Evolutionary conservation across 37 sponge, comb jelly and placozoan genomes (phyloP).

Genomic region (Amphimedon queenslandica): DNA sequence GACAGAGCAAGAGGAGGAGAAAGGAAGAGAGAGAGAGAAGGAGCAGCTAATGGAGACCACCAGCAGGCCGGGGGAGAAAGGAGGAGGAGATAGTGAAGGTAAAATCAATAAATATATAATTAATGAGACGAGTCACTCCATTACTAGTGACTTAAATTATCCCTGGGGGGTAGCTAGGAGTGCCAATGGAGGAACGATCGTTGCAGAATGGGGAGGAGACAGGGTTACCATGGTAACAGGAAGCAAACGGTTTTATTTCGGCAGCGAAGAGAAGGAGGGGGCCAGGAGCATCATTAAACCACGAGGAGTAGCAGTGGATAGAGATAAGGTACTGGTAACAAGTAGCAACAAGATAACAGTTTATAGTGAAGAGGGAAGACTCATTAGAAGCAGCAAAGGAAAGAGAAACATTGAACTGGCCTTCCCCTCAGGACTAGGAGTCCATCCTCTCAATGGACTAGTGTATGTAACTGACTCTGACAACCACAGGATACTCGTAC

Average conservation of each 20-base stretch:
- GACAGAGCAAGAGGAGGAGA: not conserved
- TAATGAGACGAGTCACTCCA: not conserved
- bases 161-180: not conserved
- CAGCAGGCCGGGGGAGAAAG: not conserved
- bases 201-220: not conserved
- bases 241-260: no score
- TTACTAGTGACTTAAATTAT: not conserved
- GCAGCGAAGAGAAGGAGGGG: not conserved
- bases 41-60: not conserved
- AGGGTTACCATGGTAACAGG: not conserved
- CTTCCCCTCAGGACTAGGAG: not conserved
- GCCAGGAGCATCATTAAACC: not conserved
- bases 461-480: conserved; percentile 46
- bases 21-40: not conserved
- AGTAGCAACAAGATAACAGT: not conserved
- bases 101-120: not conserved
- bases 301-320: not conserved
- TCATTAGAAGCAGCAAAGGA: not conserved
- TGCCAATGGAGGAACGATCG: not conserved
- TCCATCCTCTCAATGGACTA: conserved; percentile 4
- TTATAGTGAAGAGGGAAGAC: not conserved
- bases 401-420: not conserved
- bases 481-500: conserved; percentile 56
- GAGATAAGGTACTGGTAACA: not conserved
- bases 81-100: not conserved